Conservation (phyloP, 2,888 invertebrate species). For the Endotricha flammealis region DNA sequence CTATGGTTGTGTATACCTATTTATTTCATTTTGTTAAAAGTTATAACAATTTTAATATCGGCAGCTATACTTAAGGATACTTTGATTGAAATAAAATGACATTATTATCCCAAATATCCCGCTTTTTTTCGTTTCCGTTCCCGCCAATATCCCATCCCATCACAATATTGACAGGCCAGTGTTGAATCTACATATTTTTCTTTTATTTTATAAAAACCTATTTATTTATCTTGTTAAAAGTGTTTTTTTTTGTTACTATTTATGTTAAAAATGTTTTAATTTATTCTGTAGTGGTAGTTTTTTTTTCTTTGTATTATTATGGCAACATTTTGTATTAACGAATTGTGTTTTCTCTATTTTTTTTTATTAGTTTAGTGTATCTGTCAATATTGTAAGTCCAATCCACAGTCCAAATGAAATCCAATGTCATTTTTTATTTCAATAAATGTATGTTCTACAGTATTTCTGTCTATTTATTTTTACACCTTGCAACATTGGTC, state of each 20-base stretch:
- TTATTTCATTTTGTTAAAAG: conserved; percentile 60
- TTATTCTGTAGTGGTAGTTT: conserved; percentile 67
- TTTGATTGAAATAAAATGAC: conserved; percentile 74
- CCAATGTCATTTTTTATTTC: conserved; percentile 77
- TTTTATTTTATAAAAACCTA: conserved; percentile 64
- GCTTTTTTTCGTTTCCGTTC: conserved; percentile 27
- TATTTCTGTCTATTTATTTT: conserved; percentile 48
- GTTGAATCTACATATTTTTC: conserved; percentile 66
- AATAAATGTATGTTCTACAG: conserved; percentile 70
- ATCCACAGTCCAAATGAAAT: conserved; percentile 58
- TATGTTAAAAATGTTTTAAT: conserved; percentile 72
- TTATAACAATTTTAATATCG: conserved; percentile 62
- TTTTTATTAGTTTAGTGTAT: conserved; percentile 61
- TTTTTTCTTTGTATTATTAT: conserved; percentile 48
- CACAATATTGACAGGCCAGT: conserved; percentile 79
- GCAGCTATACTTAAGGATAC: conserved; percentile 70
- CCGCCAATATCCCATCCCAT: conserved; percentile 34
- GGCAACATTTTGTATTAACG: conserved; percentile 51
- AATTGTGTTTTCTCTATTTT: conserved; percentile 50
- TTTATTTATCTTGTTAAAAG: conserved; percentile 70
- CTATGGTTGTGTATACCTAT: conserved; percentile 57
- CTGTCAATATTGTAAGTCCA: conserved; percentile 76
- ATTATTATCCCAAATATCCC: conserved; percentile 37
- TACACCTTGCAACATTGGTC: conserved; percentile 11
- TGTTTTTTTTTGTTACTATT: conserved; percentile 70